phyloP scores from a whole-genome alignment of 2,888 invertebrate genomes.

The Phanerotoma sp. region DNA sequence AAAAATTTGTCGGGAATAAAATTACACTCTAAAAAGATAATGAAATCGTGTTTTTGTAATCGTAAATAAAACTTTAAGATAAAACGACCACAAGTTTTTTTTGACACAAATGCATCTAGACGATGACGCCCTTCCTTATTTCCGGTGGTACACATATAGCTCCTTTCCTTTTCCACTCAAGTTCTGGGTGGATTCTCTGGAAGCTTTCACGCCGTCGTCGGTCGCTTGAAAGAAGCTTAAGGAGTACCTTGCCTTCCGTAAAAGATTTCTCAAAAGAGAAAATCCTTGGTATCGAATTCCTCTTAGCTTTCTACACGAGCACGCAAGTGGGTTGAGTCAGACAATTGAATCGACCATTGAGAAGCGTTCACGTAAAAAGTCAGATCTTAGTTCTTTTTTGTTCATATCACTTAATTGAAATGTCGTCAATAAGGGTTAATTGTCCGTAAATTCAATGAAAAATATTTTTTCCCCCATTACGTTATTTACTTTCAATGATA shows the following conservation, averaged over 20 bases:
- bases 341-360: slow-evolving; percentile 16
- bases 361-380: slow-evolving; percentile 3
- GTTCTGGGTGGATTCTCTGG: not conserved
- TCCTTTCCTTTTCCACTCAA: slow-evolving; percentile 1
- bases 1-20: too few species aligned
- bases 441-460: too few species aligned
- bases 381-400: slow-evolving; percentile 29
- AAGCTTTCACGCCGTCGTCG: slow-evolving; percentile 13
- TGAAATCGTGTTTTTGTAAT: too few species aligned
- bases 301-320: not conserved
- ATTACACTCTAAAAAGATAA: too few species aligned
- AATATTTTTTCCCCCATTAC: too few species aligned
- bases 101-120: too few species aligned
- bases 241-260: not conserved
- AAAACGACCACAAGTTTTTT: too few species aligned
- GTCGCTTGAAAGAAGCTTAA: slow-evolving; percentile 1
- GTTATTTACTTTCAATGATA: too few species aligned
- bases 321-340: slow-evolving; percentile 11
- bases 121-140: too few species aligned
- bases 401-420: not conserved
- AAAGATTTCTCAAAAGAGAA: slow-evolving; percentile 14
- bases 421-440: not conserved
- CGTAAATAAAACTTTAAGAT: too few species aligned
- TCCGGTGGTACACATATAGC: not conserved
- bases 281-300: slow-evolving; percentile 16